Conservation (phyloP, 2,113 vertebrate genomes). For the Brienomyrus brachyistius region DNA sequence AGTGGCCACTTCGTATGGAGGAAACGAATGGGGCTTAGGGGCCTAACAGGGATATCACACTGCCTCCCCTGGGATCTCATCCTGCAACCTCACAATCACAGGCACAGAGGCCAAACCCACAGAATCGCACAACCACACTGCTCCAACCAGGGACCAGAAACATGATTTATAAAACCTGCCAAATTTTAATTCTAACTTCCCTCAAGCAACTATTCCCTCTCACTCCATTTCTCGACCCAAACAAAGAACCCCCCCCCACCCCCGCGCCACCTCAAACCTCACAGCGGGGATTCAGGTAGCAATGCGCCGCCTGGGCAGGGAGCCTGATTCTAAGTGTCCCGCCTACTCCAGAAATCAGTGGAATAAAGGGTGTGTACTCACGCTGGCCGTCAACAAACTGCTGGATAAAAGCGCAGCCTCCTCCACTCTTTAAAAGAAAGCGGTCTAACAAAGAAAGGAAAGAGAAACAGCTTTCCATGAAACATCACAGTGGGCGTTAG, state of each 20-base stretch:
- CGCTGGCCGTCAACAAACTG: slow-evolving; percentile 92
- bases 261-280: not conserved
- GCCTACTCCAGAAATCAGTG: slow-evolving; percentile 40
- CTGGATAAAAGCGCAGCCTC: slow-evolving; percentile 88
- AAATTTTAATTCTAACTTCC: not conserved
- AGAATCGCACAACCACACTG: not conserved
- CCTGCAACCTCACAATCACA: not conserved
- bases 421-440: slow-evolving; percentile 94
- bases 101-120: not conserved
- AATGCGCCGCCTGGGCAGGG: not conserved
- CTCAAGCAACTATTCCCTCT: not conserved
- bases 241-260: not conserved
- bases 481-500: slow-evolving; percentile 47
- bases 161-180: not conserved
- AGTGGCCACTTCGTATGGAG: not conserved
- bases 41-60: not conserved
- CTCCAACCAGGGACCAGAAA: not conserved
- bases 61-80: not conserved
- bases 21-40: not conserved
- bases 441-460: slow-evolving; percentile 85
- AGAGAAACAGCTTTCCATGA: slow-evolving; percentile 56
- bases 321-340: not conserved
- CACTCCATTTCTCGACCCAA: not conserved
- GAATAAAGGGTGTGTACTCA: slow-evolving; percentile 81
- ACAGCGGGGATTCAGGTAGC: not conserved